These are phyloP conservation scores for Microcaecilia unicolor DNA, from an alignment of 2,797 vertebrate species.

Conservation along the genomic window DNA sequence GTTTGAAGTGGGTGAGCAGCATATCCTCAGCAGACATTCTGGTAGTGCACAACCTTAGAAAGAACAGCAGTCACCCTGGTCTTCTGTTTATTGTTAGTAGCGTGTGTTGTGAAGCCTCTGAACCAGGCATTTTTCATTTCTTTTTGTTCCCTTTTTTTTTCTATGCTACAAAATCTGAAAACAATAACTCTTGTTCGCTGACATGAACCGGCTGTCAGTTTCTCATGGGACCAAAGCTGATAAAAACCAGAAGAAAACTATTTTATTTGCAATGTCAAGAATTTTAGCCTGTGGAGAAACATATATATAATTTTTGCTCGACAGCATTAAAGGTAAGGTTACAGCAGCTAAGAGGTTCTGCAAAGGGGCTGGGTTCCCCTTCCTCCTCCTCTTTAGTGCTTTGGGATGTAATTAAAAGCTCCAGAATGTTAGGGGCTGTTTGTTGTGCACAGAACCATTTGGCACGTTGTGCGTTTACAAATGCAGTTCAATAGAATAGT, in stretches of 20 bases:
- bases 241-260: constrained; percentile 79
- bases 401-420: constrained; percentile 65
- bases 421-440: constrained; percentile 59
- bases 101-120: constrained; percentile 46
- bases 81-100: constrained; percentile 53
- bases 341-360: too few relatives aligned
- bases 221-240: constrained; percentile 71
- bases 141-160: constrained; percentile 13
- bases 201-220: constrained; percentile 71
- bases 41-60: constrained; percentile 30
- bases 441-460: constrained; percentile 44
- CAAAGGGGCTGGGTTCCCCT: too few relatives aligned
- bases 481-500: constrained; percentile 41
- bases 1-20: background rate
- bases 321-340: constrained; percentile 58
- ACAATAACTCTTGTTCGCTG: constrained; percentile 65
- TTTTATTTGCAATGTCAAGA: constrained; percentile 71
- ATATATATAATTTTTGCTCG: too few relatives aligned
- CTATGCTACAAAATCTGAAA: constrained; percentile 62
- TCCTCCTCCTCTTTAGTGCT: constrained; percentile 47
- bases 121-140: constrained; percentile 10
- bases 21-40: constrained; percentile 12
- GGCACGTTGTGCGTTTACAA: constrained; percentile 43
- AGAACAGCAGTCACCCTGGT: too few relatives aligned
- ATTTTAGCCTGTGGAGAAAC: constrained; percentile 68